Evolutionary conservation across 1,140 invertebrate species (phyloP).

Genomic region (Ericerus pela): DNA sequence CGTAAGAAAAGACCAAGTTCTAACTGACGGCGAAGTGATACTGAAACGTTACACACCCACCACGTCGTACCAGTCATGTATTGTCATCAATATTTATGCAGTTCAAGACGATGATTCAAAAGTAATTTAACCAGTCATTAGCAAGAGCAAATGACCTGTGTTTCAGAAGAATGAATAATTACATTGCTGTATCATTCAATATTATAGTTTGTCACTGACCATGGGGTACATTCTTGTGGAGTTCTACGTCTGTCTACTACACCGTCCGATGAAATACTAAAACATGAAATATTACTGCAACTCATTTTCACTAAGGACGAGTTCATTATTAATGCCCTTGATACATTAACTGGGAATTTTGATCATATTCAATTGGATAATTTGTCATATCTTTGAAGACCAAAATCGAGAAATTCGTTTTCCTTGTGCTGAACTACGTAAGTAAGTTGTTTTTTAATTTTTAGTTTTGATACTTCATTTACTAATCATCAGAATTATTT

Average conservation of each 20-base stretch:
- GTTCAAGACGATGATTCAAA: conserved; percentile 2
- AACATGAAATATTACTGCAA: neutral
- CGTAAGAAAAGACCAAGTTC: conserved; percentile 11
- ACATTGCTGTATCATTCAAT: neutral
- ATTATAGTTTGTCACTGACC: neutral
- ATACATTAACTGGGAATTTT: neutral
- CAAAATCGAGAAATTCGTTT: too few species aligned
- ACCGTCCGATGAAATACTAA: neutral
- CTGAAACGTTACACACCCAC: conserved; percentile 15
- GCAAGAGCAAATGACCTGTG: neutral
- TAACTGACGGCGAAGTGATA: conserved; percentile 12
- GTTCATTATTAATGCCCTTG: conserved; percentile 1
- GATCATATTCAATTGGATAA: neutral
- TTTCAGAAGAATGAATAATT: neutral
- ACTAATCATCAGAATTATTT: too few species aligned
- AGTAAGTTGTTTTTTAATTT: too few species aligned
- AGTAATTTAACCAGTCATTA: conserved; percentile 4
- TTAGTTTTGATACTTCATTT: too few species aligned
- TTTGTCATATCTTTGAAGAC: conserved; percentile 5
- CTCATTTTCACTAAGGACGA: neutral
- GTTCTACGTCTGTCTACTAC: neutral
- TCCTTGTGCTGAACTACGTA: too few species aligned
- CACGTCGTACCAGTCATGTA: conserved; percentile 8
- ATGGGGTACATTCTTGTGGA: neutral
- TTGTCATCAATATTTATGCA: conserved; percentile 12